Evolutionary conservation across 2,888 invertebrate species (phyloP).

Genomic region (Pediacus dermestoides): DNA sequence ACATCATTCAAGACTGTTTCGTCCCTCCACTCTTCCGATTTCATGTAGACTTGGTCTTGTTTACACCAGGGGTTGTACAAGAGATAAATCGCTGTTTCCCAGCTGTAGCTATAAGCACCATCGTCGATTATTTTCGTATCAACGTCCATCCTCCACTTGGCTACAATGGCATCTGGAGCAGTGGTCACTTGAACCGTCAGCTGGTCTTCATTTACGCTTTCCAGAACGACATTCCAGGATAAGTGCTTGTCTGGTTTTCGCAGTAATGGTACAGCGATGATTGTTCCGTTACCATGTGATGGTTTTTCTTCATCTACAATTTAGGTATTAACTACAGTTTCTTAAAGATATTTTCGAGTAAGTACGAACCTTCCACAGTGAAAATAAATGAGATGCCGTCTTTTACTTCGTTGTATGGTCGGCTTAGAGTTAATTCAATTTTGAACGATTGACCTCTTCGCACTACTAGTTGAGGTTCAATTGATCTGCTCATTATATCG

Average conservation of each 20-base stretch:
- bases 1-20: conserved; percentile 85
- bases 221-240: conserved; percentile 72
- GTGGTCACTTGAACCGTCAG: conserved; percentile 66
- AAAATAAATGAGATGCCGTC: conserved; percentile 85
- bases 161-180: conserved; percentile 69
- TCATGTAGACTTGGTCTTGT: conserved; percentile 64
- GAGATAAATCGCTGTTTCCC: conserved; percentile 72
- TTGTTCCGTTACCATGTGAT: conserved; percentile 74
- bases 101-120: conserved; percentile 71
- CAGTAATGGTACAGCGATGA: conserved; percentile 70
- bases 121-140: conserved; percentile 71
- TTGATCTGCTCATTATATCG: conserved; percentile 63
- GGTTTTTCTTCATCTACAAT: conserved; percentile 68
- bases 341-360: neutral
- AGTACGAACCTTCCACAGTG: conserved; percentile 62
- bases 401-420: conserved; percentile 67
- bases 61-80: conserved; percentile 89
- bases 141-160: conserved; percentile 80
- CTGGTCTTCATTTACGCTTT: conserved; percentile 61
- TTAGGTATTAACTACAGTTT: conserved; percentile 5
- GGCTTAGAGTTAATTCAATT: conserved; percentile 67
- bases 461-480: conserved; percentile 65
- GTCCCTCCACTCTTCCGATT: conserved; percentile 66
- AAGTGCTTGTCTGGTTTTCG: conserved; percentile 60
- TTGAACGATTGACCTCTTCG: conserved; percentile 80